Conservation (phyloP, 2,797 vertebrate genomes). For the Tachyglossus aculeatus region DNA sequence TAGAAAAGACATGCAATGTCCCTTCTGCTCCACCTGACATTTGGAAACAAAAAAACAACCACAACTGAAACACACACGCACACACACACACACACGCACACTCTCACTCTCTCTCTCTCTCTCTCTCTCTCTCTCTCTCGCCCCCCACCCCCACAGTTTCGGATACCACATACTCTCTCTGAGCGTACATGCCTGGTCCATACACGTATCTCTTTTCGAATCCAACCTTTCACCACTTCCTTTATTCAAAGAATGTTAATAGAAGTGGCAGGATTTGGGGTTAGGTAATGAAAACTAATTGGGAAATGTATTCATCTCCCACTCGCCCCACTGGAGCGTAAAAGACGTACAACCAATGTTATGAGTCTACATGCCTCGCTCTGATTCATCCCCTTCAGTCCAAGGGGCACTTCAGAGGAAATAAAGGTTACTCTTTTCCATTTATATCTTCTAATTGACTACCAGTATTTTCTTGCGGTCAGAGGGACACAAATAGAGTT, state of each 20-base stretch:
- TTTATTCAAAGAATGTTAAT: slow-evolving; percentile 58
- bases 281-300: slow-evolving; percentile 69
- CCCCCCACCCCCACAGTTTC: no score
- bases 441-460: slow-evolving; percentile 77
- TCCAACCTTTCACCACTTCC: slow-evolving; percentile 28
- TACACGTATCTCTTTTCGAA: neutral
- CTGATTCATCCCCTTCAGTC: slow-evolving; percentile 65
- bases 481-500: slow-evolving; percentile 68
- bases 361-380: slow-evolving; percentile 58
- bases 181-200: neutral
- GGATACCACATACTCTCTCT: rapidly evolving
- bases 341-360: slow-evolving; percentile 67
- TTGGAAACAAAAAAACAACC: neutral
- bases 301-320: slow-evolving; percentile 66
- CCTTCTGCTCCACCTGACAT: neutral
- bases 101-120: no score
- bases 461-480: slow-evolving; percentile 72
- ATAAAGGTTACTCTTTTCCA: slow-evolving; percentile 73
- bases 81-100: rapidly evolving
- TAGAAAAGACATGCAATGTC: slow-evolving; percentile 1
- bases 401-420: slow-evolving; percentile 67
- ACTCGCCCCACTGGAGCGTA: slow-evolving; percentile 41
- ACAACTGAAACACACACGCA: neutral
- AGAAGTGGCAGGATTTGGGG: slow-evolving; percentile 50
- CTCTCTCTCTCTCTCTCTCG: no score